Evolutionary conservation across 2,113 vertebrate genomes (phyloP).

Genomic region (Engystomops pustulosus): DNA sequence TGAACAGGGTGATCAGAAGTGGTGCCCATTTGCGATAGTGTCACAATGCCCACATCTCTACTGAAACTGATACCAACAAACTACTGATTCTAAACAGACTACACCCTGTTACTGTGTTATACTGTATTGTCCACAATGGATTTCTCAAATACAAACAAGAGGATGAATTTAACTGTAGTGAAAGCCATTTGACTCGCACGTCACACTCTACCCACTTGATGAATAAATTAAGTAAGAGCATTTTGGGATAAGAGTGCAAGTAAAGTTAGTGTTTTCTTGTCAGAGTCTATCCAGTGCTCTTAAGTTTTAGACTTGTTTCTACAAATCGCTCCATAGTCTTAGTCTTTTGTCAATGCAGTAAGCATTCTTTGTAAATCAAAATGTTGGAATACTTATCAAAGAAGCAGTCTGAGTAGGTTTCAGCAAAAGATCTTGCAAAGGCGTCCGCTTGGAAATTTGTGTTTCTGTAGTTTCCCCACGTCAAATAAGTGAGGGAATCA

Average conservation of each 20-base stretch:
- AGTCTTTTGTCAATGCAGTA: constrained; percentile 77
- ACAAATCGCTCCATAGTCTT: constrained; percentile 82
- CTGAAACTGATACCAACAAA: constrained; percentile 98
- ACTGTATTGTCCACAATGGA: constrained; percentile 97
- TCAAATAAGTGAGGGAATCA: constrained; percentile 77
- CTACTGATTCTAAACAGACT: constrained; percentile 98
- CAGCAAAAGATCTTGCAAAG: constrained; percentile 74
- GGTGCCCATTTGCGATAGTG: constrained; percentile 95
- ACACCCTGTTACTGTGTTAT: constrained; percentile 97
- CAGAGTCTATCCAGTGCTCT: constrained; percentile 78
- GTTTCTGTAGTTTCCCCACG: constrained; percentile 73
- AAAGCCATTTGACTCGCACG: constrained; percentile 87
- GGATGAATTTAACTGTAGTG: constrained; percentile 88
- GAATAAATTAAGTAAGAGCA: constrained; percentile 79
- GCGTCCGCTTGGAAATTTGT: constrained; percentile 72
- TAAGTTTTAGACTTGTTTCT: constrained; percentile 74
- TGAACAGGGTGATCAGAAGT: constrained; percentile 95
- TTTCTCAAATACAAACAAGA: constrained; percentile 92
- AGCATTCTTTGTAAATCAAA: constrained; percentile 80
- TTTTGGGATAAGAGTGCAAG: constrained; percentile 85
- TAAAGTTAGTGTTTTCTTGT: constrained; percentile 75
- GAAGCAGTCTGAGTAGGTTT: constrained; percentile 72
- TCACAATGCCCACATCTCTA: constrained; percentile 91
- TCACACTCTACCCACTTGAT: constrained; percentile 82
- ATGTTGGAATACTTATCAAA: constrained; percentile 75